Evolutionary conservation across 2,113 vertebrate genomes (phyloP).

Genomic region (Nestor notabilis): DNA sequence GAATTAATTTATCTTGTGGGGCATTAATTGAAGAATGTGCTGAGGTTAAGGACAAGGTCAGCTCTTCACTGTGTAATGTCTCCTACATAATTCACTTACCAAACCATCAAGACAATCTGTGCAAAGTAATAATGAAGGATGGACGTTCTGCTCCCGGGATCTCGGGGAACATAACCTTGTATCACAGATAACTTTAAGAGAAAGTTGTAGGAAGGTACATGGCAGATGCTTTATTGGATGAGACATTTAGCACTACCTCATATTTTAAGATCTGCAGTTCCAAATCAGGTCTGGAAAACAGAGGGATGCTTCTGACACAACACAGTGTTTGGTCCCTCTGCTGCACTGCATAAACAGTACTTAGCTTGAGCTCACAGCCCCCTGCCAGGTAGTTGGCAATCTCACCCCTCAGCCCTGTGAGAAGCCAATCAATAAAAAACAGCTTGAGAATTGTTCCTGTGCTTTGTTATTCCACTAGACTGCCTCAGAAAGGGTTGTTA

Average conservation of each 20-base stretch:
- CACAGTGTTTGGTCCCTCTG: background rate
- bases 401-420: background rate
- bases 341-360: background rate
- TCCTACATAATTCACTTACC: conserved; percentile 51
- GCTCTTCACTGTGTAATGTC: background rate
- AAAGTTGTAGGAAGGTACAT: background rate
- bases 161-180: background rate
- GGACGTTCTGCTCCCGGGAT: background rate
- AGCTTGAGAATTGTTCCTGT: background rate
- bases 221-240: background rate
- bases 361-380: background rate
- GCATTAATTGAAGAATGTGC: conserved; percentile 59
- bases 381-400: background rate
- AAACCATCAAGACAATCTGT: conserved; percentile 34
- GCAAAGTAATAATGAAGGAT: conserved; percentile 32
- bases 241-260: background rate
- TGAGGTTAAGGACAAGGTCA: conserved; percentile 63
- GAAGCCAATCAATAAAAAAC: background rate
- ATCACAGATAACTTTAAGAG: background rate
- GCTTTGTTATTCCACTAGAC: background rate
- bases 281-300: background rate
- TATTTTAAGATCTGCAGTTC: background rate
- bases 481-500: background rate
- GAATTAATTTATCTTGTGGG: conserved; percentile 38
- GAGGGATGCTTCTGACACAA: background rate